These are phyloP conservation scores for Typhlomys cinereus DNA, from an alignment of 2,113 vertebrate species.

Conservation along the genomic window DNA sequence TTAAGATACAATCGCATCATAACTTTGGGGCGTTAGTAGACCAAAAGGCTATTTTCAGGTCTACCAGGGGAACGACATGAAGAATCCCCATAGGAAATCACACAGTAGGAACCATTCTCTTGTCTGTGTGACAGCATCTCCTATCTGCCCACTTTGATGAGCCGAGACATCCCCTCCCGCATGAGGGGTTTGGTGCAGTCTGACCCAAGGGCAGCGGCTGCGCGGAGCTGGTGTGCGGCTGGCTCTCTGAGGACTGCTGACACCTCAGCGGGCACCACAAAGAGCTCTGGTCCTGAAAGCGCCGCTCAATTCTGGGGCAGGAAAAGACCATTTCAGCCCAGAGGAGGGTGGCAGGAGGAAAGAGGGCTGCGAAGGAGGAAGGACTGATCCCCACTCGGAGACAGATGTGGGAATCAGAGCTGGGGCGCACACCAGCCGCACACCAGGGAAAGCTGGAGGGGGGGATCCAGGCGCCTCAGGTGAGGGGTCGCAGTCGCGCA, in stretches of 20 bases:
- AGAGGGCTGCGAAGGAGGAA: not conserved
- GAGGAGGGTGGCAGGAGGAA: fast-evolving
- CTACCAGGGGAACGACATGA: not conserved
- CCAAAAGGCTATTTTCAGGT: not conserved
- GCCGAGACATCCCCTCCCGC: not conserved
- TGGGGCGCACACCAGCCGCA: fast-evolving
- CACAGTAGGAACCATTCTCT: not conserved
- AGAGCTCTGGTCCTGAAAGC: not conserved
- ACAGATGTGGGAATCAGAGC: not conserved
- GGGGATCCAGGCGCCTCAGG: too few species aligned
- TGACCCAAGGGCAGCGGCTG: fast-evolving
- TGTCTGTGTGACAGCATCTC: not conserved
- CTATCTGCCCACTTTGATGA: not conserved
- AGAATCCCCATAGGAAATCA: not conserved
- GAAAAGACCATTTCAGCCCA: not conserved
- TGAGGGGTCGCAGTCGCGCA: not conserved
- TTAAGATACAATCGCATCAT: fast-evolving
- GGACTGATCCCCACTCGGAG: not conserved
- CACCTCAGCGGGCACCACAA: not conserved
- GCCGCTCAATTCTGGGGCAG: not conserved
- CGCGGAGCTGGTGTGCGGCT: not conserved
- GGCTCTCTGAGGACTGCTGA: not conserved
- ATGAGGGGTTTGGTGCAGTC: fast-evolving
- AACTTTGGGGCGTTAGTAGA: not conserved
- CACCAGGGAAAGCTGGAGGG: not conserved